Base-by-base conservation (phyloP, 2,797 vertebrate genomes). In the Pelodytes ibericus region DNA sequence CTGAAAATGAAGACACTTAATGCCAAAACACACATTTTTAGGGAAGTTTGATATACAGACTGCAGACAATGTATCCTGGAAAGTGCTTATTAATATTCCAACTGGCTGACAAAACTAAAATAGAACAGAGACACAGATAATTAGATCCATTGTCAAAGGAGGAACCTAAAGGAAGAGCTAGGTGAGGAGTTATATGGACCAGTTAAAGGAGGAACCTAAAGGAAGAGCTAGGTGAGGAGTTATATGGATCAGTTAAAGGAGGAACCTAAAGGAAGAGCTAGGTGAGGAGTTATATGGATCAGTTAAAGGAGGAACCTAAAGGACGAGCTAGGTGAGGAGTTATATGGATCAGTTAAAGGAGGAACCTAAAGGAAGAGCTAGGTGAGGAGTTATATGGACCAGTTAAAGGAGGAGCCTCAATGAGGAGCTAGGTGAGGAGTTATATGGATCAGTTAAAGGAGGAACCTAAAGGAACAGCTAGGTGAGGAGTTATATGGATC, bases 21-120 rank as follows among this genome's bases (percentile, higher is more conserved):
- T 71, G 74, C 74, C 74, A 58, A 71, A 77, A 64, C 67, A 71
- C 74, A 77, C 62, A 57, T 71, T 63, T 71, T 65, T 65, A 10
- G 60, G 47, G 16, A 59, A 10, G 63, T 66, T 44, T 74, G 72
- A 71, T 58, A 24, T 10, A 31, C 24, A 30, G 68, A 69, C 68
- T 51, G 20, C 60, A 71, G 75, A 59, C 51, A 58, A 27, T 29
- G 51, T 56, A 49, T 53, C 25, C 9, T 25, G 16, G 53, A 18
- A 51, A 36, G 25, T 26, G 26, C 33, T 41, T 49, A 65, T 71
- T 64, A 77, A 47, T 71, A 58, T 65, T 58, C 67, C 27, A 10
- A 56, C 49, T 24, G n/a, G 29, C 57, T 75, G 3, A 22, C 24
- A 29, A 3, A n/a, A 1, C 22, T 8, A 13, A n/a, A 41, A 3